Conservation (phyloP, 92 coral and sea anemone genomes). For the Palythoa grandis region DNA sequence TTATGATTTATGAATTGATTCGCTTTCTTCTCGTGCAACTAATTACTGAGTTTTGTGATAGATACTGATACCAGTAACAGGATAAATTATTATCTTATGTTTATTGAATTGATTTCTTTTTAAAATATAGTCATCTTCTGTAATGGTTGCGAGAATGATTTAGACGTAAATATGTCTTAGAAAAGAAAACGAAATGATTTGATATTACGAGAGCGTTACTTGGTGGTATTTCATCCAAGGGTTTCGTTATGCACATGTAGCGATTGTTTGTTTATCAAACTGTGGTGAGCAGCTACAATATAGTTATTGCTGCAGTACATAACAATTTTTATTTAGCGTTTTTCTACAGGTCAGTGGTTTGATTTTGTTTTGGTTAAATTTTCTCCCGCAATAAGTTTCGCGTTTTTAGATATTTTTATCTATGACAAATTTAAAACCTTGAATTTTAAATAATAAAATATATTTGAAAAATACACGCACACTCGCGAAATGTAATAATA, state of each 20-base stretch:
- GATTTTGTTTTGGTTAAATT: neutral
- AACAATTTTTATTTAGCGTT: neutral
- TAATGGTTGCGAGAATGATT: neutral
- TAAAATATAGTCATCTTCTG: neutral
- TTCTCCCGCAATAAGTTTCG: neutral
- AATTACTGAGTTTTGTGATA: conserved; percentile 28
- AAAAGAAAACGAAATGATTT: neutral
- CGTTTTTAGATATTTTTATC: neutral
- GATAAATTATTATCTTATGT: conserved; percentile 7
- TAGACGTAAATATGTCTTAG: neutral
- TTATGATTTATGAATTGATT: neutral
- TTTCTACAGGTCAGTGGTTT: neutral
- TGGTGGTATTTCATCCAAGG: neutral
- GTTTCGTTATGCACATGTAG: neutral
- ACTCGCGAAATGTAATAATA: neutral
- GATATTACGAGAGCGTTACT: neutral
- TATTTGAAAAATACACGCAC: neutral
- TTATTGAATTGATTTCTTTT: conserved; percentile 16
- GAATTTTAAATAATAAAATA: neutral
- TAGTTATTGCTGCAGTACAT: neutral
- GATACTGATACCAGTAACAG: conserved; percentile 18
- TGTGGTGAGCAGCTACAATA: neutral
- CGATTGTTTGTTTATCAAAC: neutral
- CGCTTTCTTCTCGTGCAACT: conserved; percentile 14
- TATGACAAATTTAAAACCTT: neutral